Evolutionary conservation across 2,113 vertebrate species (phyloP), one percentile per base, ranked within the genome.

Genomic region (Coregonus clupeaformis): DNA sequence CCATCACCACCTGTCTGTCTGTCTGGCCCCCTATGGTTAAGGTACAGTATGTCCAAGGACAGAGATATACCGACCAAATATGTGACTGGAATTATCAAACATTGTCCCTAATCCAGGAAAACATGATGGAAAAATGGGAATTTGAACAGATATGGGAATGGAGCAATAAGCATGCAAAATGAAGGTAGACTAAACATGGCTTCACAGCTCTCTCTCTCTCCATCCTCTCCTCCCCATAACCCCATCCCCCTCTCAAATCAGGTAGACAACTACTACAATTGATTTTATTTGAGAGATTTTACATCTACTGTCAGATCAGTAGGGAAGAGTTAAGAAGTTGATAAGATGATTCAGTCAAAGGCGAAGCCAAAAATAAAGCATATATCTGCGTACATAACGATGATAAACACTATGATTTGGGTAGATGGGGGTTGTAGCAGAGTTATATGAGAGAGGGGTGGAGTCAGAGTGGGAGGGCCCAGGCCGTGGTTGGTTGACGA

Each of bases 141-240:
- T 71, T 68, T 67, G 36, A 84, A 81, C 65, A 69, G 59, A 42
- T 29, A 73, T 66, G 69, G 52, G 45, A 64, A 74, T 72, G 68
- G 75, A 67, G 72, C 25, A 25, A 75, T 29, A 81, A 73, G 72
- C 91, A 92, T 90, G 91, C 91, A 89, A 77, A 83, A 86, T 77
- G 6, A 82, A 74, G 71, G 16, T 27, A 30, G 69, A 6, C 36
- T 14, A 69, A 78, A 73, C 49, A 71, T 52, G 55, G 72, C 47
- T 71, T 42, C 36, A 64, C 36, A 25, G 68, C 29, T 5, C 65
- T 25, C 77, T 73, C 77, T 73, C 18, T 11, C 27, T 73, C 62
- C 16, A 64, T 5, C 12, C 57, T 14, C 72, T 67, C 68, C 45
- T 65, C 65, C 73, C 73, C 29, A 52, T 71, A 75, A 75, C 11